Percentiles rank a stretch among this genome's conserved stretches.
Evolutionary conservation across 2,888 invertebrate species (phyloP).

Genomic region (Synanthedon andrenaeformis): DNA sequence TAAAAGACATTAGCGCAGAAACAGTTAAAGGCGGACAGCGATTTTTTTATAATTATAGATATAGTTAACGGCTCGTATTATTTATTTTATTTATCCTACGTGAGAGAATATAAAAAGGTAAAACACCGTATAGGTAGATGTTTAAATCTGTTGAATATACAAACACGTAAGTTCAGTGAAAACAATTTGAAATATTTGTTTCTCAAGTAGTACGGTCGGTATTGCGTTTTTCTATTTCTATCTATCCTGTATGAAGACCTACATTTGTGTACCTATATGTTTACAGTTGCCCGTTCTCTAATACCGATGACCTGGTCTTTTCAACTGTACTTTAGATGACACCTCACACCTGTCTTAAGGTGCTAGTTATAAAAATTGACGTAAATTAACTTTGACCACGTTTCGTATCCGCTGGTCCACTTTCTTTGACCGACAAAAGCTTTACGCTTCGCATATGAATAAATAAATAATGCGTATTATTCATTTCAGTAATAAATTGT

Average conservation of each 20-base stretch:
- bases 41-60: no score
- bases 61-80: no score
- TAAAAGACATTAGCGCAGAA: no score
- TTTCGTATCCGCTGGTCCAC: constrained; percentile 26
- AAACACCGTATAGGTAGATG: no score
- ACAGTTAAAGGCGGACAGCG: no score
- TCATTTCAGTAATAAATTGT: constrained; percentile 15
- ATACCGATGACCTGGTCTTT: constrained; percentile 60
- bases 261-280: constrained; percentile 20
- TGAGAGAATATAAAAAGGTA: no score
- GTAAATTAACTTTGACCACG: constrained; percentile 40
- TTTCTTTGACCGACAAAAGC: constrained; percentile 46
- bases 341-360: constrained; percentile 41
- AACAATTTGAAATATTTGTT: no score
- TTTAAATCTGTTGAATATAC: no score
- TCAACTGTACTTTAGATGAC: constrained; percentile 59
- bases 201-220: no score
- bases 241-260: constrained; percentile 30
- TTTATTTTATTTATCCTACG: no score
- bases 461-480: constrained; percentile 3
- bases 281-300: constrained; percentile 31
- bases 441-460: constrained; percentile 15
- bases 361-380: constrained; percentile 56
- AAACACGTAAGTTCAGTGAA: no score
- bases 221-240: constrained; percentile 6